phyloP scores from a whole-genome alignment of 2,888 invertebrate species.

The Andrena hattorfiana region DNA sequence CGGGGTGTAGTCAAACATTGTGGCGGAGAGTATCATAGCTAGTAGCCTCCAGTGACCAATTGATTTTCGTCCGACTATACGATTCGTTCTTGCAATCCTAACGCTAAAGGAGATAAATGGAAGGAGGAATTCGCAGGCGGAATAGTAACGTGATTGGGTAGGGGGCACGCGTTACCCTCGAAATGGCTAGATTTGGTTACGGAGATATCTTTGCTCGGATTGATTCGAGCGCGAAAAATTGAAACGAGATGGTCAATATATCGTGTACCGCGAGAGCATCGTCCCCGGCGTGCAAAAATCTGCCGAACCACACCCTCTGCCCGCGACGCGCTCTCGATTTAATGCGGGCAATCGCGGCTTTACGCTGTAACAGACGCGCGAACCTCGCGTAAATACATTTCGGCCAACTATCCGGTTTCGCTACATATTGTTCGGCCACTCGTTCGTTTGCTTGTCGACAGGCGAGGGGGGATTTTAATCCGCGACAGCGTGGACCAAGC shows the following conservation, averaged over 20 bases:
- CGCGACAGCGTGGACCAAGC: neutral
- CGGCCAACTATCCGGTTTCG: neutral
- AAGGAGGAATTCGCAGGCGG: no score
- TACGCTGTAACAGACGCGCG: conserved; percentile 14
- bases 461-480: conserved; percentile 21
- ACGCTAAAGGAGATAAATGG: no score
- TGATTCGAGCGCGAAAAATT: conserved; percentile 61
- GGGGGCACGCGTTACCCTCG: neutral
- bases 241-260: conserved; percentile 50
- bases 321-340: conserved; percentile 17
- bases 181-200: conserved; percentile 58
- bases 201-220: conserved; percentile 51
- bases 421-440: neutral
- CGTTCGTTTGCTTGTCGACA: neutral
- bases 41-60: no score
- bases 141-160: no score
- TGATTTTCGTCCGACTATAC: no score
- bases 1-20: no score
- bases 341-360: conserved; percentile 26
- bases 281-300: neutral
- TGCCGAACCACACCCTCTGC: no score
- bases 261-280: neutral
- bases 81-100: no score
- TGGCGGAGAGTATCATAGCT: no score
- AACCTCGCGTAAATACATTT: conserved; percentile 13